Base-by-base conservation (phyloP, 2,113 vertebrate genomes). In the Amblyopsis rosae region DNA sequence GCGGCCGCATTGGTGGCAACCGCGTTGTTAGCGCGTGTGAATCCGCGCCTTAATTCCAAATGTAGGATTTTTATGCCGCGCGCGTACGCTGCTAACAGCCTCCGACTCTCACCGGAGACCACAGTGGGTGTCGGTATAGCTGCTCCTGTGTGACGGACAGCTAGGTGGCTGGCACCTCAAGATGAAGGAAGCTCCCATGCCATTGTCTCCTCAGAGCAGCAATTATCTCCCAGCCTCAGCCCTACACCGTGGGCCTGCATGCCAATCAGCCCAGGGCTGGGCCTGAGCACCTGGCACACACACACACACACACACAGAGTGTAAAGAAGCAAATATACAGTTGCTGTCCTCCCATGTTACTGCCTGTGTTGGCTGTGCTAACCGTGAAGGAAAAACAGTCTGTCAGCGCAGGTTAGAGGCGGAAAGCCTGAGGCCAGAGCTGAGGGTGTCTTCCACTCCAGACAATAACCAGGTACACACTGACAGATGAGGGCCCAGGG, bases 161-260 rank as follows among this genome's bases (percentile, higher is more conserved):
- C 80, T 85, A 67, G 79, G 80, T 82, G 74, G 72, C 82, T 88
- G 86, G 88, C 85, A 81, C 64, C 19, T 9, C 74, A 69, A 85
- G 79, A 82, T 68, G 85, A 79, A 77, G 77, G 83, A 83, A 64
- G 80, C 82, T 86, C 78, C 78, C 67, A 78, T 79, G 86, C 84
- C 69, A 87, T 82, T 82, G 86, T 81, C 83, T 90, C 80, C 84
- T 88, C 84, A 81, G 84, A 86, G 80, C 81, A 79, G 85, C 87
- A 89, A 89, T 91, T 89, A 90, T 88, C 87, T 89, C 71, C 46
- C 63, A 69, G 82, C 83, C 79, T 79, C 87, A 84, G 87, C 81
- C 62, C 67, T 71, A 78, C 75, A 85, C 76, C 72, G 70, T 86
- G 82, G 88, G 83, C 76, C 82, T 78, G 83, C 86, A 88, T 85